Base-by-base conservation (phyloP, 2,797 vertebrate species). In the Sebastes variabilis region DNA sequence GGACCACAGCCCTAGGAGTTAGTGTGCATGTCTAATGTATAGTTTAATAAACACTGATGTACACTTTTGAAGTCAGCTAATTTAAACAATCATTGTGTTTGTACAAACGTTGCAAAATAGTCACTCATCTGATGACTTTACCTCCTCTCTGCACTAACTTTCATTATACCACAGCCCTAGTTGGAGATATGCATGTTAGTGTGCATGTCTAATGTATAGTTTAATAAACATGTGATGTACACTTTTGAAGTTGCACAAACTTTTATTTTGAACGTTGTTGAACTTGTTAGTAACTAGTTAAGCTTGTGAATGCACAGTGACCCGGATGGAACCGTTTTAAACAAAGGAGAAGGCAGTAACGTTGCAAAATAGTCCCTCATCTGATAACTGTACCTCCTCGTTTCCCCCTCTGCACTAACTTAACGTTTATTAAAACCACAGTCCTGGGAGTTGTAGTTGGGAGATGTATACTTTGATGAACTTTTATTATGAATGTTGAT, bases 251-350 rank as follows among this genome's bases (percentile, higher is more conserved):
- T 74, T 75, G 27, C n/a, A 32, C 4, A 2, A 79, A 85, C 18
- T 75, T 83, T 14, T 38, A 38, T 10, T 49, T 9, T 49, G 18
- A 49, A 42, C 9, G 5, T 42, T 42, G 6, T 6, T 14, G 8
- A 42, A 42, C 58, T 68, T 22, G 14, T 49, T n/a, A 2, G 38
- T 52, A 75, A 65, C 18, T 62, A 2, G 13, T 38, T 38, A 38
- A 38, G 36, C 36, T 38, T 38, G 38, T 14, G 38, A 38, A 38
- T 38, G 3, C 60, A 24, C n/a, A 2, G 78, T 92, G 92, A 93
- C 93, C 93, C 93, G 94, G 93, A 95, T 94, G 92, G 84, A 88
- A 61, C 84, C 81, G 60, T 32, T 90, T 42, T 81, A 88, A 91
- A 94, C 93, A 94, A 94, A 94, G 93, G 89, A 93, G 76, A 74